Conservation (phyloP, 2,113 vertebrate species). For the Myrmecobius fasciatus region DNA sequence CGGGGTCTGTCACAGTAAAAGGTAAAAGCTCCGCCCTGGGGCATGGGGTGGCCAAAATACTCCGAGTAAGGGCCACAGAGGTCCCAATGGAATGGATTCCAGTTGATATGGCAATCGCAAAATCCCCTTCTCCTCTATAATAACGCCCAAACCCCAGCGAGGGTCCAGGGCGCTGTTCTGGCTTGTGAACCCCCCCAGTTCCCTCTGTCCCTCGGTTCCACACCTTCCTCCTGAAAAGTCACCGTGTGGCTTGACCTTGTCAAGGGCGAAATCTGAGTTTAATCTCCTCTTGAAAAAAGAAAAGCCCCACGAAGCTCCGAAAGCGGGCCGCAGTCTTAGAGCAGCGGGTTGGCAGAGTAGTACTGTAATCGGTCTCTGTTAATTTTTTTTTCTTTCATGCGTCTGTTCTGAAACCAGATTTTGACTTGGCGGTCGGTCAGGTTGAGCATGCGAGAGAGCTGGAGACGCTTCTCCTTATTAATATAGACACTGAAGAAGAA, state of each 20-base stretch:
- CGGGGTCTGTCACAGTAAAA: conserved; percentile 74
- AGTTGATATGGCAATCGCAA: conserved; percentile 72
- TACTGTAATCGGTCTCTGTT: conserved; percentile 99
- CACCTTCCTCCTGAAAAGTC: conserved; percentile 78
- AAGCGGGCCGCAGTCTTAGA: conserved; percentile 85
- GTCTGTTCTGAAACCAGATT: conserved; percentile 99
- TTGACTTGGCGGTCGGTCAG: conserved; percentile 98
- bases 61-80: conserved; percentile 75
- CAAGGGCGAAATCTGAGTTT: conserved; percentile 85
- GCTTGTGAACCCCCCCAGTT: conserved; percentile 65
- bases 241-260: conserved; percentile 86
- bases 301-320: conserved; percentile 60
- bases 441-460: conserved; percentile 98
- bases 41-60: conserved; percentile 52
- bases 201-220: conserved; percentile 75
- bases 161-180: conserved; percentile 70
- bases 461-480: conserved; percentile 98
- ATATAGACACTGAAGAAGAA: conserved; percentile 99
- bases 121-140: conserved; percentile 62
- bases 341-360: conserved; percentile 96
- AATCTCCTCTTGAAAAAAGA: conserved; percentile 78
- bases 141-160: conserved; percentile 24
- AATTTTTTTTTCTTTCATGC: conserved; percentile 99
- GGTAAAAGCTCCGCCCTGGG: conserved; percentile 75
- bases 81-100: conserved; percentile 80